Evolutionary conservation across 2,113 vertebrate genomes (phyloP), one percentile per base, ranked within the genome.

Genomic region (Plecotus auritus): DNA sequence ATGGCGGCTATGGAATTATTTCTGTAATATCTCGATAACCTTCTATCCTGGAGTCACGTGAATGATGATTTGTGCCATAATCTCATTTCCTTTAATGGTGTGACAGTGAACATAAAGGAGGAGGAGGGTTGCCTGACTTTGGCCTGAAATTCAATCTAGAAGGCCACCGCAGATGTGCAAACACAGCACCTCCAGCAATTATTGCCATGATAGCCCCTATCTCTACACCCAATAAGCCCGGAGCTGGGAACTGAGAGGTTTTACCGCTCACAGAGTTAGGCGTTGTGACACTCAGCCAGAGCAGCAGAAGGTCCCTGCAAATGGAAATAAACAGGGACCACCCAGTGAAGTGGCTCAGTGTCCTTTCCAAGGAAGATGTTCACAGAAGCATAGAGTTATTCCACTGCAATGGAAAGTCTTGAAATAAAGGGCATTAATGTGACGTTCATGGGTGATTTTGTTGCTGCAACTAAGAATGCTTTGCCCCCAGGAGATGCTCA

Each of bases 1-100:
- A 40, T 30, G 28, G 92, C 8, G 74, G 78, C 13, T 78, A 11
- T 0, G 0, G 87, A 78, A 89, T 97, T 98, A 97, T 97, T 90
- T 93, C 95, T 56, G 47, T 28, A 77, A 54, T 82, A 32, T 96
- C 94, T 97, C 91, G 28, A 73, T 94, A 93, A 81, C 28, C 82
- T 42, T 90, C 85, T 6, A 90, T 26, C 54, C 28, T 22, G 1
- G 20, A 96, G 97, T 70, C 51, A 93, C 47, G 17, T 77, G 96
- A 96, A 66, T 0, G 86, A 64, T 85, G 66, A 74, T 95, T 96
- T 96, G 66, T 95, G 83, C 93, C 97, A 69, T 88, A 93, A 97
- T 94, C 32, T 82, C 61, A 95, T 95, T 92, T 95, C 72, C 67
- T 93, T 95, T 91, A 86, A 80, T 59, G 96, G 74, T 69, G 47